phyloP scores from a whole-genome alignment of 2,113 vertebrate genomes.

The Proteles cristata region DNA sequence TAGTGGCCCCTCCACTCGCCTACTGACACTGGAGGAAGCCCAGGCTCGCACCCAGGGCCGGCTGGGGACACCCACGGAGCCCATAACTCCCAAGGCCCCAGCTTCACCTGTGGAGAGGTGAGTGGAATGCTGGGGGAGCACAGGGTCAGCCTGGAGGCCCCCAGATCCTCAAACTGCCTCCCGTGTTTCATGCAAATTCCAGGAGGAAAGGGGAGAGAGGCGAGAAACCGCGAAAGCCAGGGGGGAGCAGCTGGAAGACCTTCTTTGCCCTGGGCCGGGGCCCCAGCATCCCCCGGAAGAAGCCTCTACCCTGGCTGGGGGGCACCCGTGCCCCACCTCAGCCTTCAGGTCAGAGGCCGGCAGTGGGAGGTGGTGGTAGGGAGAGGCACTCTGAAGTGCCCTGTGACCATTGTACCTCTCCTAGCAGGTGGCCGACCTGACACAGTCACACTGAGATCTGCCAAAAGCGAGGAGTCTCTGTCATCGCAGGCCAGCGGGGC shows the following conservation, averaged over 20 bases:
- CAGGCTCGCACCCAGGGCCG: conserved; percentile 89
- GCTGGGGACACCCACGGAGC: conserved; percentile 54
- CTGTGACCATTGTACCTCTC: neutral
- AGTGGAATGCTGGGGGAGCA: neutral
- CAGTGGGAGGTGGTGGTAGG: neutral
- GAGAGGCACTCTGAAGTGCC: neutral
- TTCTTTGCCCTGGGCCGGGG: conserved; percentile 90
- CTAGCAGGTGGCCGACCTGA: conserved; percentile 82
- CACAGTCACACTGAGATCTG: conserved; percentile 87
- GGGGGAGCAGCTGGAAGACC: conserved; percentile 89
- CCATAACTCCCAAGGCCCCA: conserved; percentile 60
- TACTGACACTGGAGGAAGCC: conserved; percentile 90
- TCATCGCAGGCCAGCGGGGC: conserved; percentile 89
- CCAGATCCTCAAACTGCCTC: neutral
- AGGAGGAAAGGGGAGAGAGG: conserved; percentile 84
- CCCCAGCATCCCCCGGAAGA: conserved; percentile 84
- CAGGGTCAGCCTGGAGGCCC: neutral
- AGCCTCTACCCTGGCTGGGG: conserved; percentile 79
- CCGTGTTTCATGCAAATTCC: neutral
- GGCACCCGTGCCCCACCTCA: conserved; percentile 59
- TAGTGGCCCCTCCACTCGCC: conserved; percentile 84
- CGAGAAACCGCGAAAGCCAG: conserved; percentile 84
- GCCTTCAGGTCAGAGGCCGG: conserved; percentile 67
- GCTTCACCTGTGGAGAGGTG: conserved; percentile 69
- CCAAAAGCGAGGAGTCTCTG: conserved; percentile 90